Base-by-base conservation (phyloP, 2,888 invertebrate species). In the Gastrophysa polygoni region DNA sequence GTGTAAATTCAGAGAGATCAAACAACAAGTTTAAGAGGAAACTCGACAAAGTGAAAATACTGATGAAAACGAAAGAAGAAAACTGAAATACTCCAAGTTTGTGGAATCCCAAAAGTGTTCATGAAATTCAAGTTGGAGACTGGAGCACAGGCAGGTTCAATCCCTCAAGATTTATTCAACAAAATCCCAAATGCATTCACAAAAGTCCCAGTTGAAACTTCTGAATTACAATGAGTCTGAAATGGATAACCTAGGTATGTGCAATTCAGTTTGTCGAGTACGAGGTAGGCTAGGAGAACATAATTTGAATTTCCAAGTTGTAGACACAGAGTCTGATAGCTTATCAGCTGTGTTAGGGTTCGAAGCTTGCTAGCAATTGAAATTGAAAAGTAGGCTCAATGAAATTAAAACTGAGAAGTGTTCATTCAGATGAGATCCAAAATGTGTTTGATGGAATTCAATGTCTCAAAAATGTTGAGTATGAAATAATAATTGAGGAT, bases 371-470 rank as follows among this genome's bases (percentile, higher is more conserved):
- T 29, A 50, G 17, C 28, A 50, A 28, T 17, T 17, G 17, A 29
- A 50, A 29, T 50, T 29, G 18, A 50, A 29, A 8, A 50, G 29
- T 16, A 50, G 49, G 18, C 49, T 50, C 1, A 24, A 50, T 50
- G 16, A 50, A 50, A 50, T 29, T 14, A 50, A 48, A 24, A 24
- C 48, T 28, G 38, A 55, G 16, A 44, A 46, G 14, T 20, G 47
- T 47, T 10, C 16, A 54, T 47, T 10, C 16, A 54, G 2, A 32
- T n/a, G 20, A 59, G 8, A 48, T 50, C 46, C 43, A 44, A 44
- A 18, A 56, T 56, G 43, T 56, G 29, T 56, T 56, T 56, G 46
- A 56, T 8, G 56, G 28, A n/a, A 29, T 56, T 18, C 28, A 46
- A 28, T 46, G 20, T 21, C 20, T 56, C 6, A 46, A 44, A 44